Evolutionary conservation across 2,888 invertebrate species (phyloP), one percentile per base, ranked within the genome.

Genomic region (Ophonus ardosiacus): DNA sequence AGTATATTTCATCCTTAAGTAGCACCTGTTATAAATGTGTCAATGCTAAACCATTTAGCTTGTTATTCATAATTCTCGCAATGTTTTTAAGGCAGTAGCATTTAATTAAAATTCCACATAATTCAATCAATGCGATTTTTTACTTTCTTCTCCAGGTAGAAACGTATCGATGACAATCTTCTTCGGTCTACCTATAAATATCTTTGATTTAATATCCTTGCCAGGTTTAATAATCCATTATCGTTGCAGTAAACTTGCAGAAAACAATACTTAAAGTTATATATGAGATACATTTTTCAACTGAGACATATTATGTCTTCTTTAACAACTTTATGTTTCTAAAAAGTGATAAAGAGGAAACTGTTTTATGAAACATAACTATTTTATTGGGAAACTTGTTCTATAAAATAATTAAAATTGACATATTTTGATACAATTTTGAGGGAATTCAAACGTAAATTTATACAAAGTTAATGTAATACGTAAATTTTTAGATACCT

Each of bases 201-300:
- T 43, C 71, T 74, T 74, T 74, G 71, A 74, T 74, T 74, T 74
- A 74, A 74, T 74, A 74, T 17, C 71, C 40, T 17, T 18, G 71
- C 40, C 71, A 51, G 43, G 18, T 74, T 68, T 74, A 74, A 74
- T 74, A 74, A 74, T 74, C 40, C 71, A 74, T 74, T 74, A 74
- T 74, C 71, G 40, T 43, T 74, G 71, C 71, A 74, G 40, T 74
- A 74, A 74, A 74, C 40, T 74, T 74, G 71, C 71, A 74, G 71
- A 74, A 63, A 74, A 74, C 71, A 74, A 74, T 74, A 74, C 71
- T 74, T 74, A 74, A 74, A 74, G 71, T 74, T 40, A 74, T 74
- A 74, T 74, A 74, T 43, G 71, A 74, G 43, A 40, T 13, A 74
- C 71, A 74, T 74, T 74, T 74, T 74, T 74, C 71, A 74, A 40